A percentile compares a stretch with the other conserved stretches of the same genome.
phyloP scores from a whole-genome alignment of 1,140 invertebrate genomes.

The Oryzaephilus surinamensis region DNA sequence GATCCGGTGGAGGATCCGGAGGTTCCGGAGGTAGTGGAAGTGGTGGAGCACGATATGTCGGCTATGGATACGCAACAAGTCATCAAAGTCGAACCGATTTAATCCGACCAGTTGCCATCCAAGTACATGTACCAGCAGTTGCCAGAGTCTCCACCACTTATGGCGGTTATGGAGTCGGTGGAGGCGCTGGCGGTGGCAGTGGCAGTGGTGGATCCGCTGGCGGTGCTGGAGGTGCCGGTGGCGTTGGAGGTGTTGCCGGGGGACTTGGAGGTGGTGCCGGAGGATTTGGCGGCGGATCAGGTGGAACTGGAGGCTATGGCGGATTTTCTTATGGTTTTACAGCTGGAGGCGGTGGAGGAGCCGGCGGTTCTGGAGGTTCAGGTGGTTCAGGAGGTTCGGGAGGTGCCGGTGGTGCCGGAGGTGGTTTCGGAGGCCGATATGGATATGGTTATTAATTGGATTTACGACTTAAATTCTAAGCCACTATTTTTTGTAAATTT shows the following conservation, averaged over 20 bases:
- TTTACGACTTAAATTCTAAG: too few species aligned
- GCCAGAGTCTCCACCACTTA: neutral
- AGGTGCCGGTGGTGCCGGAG: neutral
- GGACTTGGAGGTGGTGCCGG: conserved; percentile 4
- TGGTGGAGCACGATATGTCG: too few species aligned
- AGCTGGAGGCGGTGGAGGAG: conserved; percentile 1
- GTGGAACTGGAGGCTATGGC: neutral
- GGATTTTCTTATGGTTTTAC: neutral
- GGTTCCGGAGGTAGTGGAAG: neutral
- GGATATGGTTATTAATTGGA: too few species aligned
- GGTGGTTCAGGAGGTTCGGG: conserved; percentile 1
- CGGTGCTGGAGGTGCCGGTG: conserved; percentile 1
- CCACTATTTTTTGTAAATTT: too few species aligned
- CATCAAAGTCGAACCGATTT: neutral
- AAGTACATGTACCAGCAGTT: neutral
- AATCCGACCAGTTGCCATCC: neutral
- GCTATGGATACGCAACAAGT: too few species aligned
- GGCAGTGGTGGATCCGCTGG: conserved; percentile 1
- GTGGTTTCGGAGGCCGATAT: too few species aligned
- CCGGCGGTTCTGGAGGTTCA: neutral
- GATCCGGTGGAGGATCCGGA: too few species aligned
- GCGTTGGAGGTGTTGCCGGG: neutral
- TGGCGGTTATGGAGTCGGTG: conserved; percentile 1
- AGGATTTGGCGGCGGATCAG: conserved; percentile 1
- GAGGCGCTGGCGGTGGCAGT: conserved; percentile 2